A percentile compares a stretch with the other conserved stretches of the same genome.
Conservation (phyloP, 2,797 vertebrate species). For the Squalus acanthias region DNA sequence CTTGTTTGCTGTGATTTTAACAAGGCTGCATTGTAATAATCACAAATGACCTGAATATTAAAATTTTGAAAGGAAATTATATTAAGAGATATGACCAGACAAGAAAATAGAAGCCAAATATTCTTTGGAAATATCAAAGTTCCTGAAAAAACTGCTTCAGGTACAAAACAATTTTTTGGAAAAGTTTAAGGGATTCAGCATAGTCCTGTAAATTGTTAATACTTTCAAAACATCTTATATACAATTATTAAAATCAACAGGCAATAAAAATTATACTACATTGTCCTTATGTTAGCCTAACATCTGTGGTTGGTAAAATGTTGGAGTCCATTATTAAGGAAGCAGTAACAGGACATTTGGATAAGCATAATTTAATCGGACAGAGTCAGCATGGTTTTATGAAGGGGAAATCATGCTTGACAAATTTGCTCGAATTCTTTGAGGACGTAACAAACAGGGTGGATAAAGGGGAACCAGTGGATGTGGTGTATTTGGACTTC, state of each 20-base stretch:
- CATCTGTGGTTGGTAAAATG: no score
- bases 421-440: no score
- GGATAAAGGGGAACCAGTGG: no score
- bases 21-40: background rate
- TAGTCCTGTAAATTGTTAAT: background rate
- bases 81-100: background rate
- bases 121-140: background rate
- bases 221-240: background rate
- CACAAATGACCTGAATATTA: background rate
- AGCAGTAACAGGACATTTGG: no score
- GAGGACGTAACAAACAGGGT: no score
- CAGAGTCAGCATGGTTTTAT: no score
- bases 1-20: background rate
- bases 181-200: background rate
- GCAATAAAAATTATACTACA: background rate
- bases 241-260: background rate
- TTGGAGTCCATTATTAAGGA: no score
- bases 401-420: no score
- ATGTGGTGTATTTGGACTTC: no score
- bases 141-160: background rate
- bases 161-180: background rate
- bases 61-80: background rate
- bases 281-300: background rate
- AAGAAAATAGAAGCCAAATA: background rate
- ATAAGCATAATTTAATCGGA: no score